phyloP scores from a whole-genome alignment of 2,797 vertebrate species.

The Psittacula echo region DNA sequence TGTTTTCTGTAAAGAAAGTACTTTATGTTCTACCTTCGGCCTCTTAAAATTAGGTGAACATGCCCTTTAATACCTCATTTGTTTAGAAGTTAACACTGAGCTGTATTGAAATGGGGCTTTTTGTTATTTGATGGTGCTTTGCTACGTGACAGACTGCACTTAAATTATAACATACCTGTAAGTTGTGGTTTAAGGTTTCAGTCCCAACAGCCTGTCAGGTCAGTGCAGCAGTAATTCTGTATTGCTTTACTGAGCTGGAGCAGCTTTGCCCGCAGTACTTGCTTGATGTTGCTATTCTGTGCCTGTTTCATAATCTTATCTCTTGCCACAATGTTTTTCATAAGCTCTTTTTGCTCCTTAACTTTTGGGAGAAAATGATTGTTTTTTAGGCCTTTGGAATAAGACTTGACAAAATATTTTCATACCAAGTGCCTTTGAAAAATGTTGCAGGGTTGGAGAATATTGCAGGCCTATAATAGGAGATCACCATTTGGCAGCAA shows the following conservation, averaged over 20 bases:
- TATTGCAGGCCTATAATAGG: background rate
- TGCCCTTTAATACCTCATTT: fast-evolving
- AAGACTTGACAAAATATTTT: background rate
- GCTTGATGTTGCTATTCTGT: background rate
- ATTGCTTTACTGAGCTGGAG: background rate
- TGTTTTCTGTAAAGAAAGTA: background rate
- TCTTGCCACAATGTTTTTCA: background rate
- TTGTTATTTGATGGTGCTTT: background rate
- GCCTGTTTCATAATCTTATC: background rate
- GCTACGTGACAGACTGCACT: background rate
- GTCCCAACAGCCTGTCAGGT: background rate
- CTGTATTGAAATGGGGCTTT: background rate
- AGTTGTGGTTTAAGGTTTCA: background rate
- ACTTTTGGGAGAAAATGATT: background rate
- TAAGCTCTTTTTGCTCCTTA: fast-evolving
- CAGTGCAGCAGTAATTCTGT: background rate
- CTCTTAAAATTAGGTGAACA: background rate
- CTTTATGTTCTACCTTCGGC: fast-evolving
- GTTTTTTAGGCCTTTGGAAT: background rate
- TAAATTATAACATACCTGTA: fast-evolving
- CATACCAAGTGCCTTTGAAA: fast-evolving
- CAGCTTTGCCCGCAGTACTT: background rate
- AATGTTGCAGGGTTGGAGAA: background rate
- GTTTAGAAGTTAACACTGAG: background rate
- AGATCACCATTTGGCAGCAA: background rate